These are phyloP conservation scores for Ateles fusciceps DNA, from an alignment of 2,797 vertebrate genomes.

Conservation along the genomic window DNA sequence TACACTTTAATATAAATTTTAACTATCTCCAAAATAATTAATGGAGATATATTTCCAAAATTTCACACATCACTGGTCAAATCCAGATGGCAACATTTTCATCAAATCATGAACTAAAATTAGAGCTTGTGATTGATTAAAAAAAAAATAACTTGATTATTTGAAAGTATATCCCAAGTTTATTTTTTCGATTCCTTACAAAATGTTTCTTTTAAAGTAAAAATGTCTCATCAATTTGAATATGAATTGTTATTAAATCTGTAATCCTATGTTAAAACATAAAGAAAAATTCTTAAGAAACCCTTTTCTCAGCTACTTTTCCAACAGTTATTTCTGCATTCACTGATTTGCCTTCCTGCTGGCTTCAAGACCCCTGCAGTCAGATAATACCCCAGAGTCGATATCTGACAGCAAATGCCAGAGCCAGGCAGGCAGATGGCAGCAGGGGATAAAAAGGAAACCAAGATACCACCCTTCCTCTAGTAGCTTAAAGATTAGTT, in stretches of 20 bases:
- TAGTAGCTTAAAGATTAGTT: not conserved
- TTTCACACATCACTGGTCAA: not conserved
- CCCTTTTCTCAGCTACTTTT: not conserved
- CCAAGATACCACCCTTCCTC: not conserved
- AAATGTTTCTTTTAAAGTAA: not conserved
- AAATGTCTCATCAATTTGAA: not conserved
- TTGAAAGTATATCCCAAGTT: not conserved
- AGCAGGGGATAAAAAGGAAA: not conserved
- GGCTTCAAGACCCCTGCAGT: not conserved
- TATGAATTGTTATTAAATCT: not conserved
- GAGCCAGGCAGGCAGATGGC: not conserved
- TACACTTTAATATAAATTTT: not conserved
- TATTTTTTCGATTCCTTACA: not conserved
- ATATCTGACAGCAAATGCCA: not conserved
- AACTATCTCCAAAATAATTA: not conserved
- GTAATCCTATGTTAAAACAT: not conserved
- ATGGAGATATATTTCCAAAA: not conserved
- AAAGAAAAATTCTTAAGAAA: not conserved
- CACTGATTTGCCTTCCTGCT: not conserved
- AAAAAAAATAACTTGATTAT: not conserved
- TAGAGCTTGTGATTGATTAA: not conserved
- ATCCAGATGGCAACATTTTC: not conserved
- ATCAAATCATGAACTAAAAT: not conserved
- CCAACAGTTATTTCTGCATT: not conserved
- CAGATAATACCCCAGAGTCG: not conserved